Base-by-base conservation (phyloP, 2,888 invertebrate species). In the Perithous albicinctus region DNA sequence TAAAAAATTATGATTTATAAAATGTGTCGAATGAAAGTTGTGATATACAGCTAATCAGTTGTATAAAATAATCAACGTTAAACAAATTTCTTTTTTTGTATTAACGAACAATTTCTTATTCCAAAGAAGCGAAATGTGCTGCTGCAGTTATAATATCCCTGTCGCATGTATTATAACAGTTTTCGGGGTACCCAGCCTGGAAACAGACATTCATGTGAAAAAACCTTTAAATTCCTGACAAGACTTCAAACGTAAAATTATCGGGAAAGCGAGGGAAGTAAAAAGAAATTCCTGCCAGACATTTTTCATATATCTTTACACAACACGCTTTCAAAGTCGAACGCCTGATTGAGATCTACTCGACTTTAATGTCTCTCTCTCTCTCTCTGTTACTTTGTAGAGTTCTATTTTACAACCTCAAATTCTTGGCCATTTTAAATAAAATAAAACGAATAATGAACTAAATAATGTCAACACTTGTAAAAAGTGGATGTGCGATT, bases 231-330 rank as follows among this genome's bases (percentile, higher is more conserved):
- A 48, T 48, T 48, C 48, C 20, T 20, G 48, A 48, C 20, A 48
- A 48, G 48, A 48, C 48, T 48, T 48, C 48, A 20, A 20, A 48
- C 20, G 48, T 48, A 20, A 48, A 48, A 48, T 48, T 48, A 48
- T 48, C 20, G 48, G 48, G 20, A 48, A 48, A 48, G 20, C 48
- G 20, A 48, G 48, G 5, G 48, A 48, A 48, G 48, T 7, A 20
- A 20, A 48, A 48, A 48, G 20, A 2, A 8, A 20, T 20, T 20
- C 10, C 48, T 20, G 18, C 8, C 18, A 48, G 48, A 48, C 20
- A 48, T 48, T 48, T 48, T 48, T 48, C 48, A 18, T 18, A 48
- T 48, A 48, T 20, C 48, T 48, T 48, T 18, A 20, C 8, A 48
- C 48, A 18, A 18, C 18, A 48, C 48, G 20, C 20, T 48, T 20